These are phyloP conservation scores for Pagetopsis macropterus DNA, from an alignment of 2,797 vertebrate genomes.

Conservation along the genomic window DNA sequence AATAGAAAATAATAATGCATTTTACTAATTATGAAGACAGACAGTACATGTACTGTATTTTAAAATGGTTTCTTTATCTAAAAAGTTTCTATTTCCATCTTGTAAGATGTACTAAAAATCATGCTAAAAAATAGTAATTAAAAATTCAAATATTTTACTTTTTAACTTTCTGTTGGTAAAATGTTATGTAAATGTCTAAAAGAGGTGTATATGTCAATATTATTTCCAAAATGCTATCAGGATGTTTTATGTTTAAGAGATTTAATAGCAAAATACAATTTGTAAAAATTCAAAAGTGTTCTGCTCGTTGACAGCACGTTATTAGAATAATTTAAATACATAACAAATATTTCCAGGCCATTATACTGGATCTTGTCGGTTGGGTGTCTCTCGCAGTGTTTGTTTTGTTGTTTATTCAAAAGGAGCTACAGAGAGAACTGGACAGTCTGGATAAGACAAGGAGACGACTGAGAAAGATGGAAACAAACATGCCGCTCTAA, in stretches of 20 bases:
- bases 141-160: not conserved
- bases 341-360: not conserved
- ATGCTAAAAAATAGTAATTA: not conserved
- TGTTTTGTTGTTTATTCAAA: not conserved
- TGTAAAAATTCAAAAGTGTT: not conserved
- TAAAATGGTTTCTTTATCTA: not conserved
- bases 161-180: not conserved
- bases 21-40: not conserved
- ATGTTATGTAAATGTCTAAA: not conserved
- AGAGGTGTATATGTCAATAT: not conserved
- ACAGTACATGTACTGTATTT: not conserved
- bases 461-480: constrained; percentile 19
- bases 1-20: not conserved
- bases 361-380: not conserved
- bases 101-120: not conserved
- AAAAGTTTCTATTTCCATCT: not conserved
- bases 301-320: not conserved
- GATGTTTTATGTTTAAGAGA: not conserved
- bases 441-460: constrained; percentile 7
- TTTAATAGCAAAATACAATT: not conserved
- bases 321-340: not conserved
- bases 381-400: not conserved
- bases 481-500: constrained; percentile 14
- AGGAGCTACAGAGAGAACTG: not conserved
- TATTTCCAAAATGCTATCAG: not conserved